These are phyloP conservation scores for Pungitius pungitius DNA, from an alignment of 2,113 vertebrate genomes.

Conservation along the genomic window DNA sequence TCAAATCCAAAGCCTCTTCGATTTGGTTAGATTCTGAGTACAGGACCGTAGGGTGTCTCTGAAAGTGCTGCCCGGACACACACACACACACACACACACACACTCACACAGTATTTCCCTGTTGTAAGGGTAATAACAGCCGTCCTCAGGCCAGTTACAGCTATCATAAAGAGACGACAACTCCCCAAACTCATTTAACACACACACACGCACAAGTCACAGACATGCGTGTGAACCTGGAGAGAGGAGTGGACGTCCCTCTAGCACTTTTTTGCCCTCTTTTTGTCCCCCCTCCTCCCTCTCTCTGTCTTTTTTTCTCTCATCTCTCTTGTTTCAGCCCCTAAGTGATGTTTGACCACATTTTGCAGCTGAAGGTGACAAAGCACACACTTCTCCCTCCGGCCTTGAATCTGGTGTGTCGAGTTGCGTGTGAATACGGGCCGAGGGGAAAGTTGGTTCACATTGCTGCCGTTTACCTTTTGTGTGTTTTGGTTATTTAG, in stretches of 20 bases:
- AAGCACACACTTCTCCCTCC: conserved; percentile 21
- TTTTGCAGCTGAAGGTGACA: conserved; percentile 72
- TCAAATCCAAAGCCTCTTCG: conserved; percentile 35
- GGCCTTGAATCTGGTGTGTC: conserved; percentile 17
- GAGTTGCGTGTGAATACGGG: conserved; percentile 30
- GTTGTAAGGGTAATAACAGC: conserved; percentile 77
- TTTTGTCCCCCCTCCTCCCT: conserved; percentile 4
- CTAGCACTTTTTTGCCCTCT: conserved; percentile 34
- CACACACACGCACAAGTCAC: conserved; percentile 28
- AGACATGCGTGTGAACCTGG: conserved; percentile 38
- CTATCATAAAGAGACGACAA: conserved; percentile 76
- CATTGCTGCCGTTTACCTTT: conserved; percentile 26
- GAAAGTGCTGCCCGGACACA: conserved; percentile 8
- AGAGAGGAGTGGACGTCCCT: conserved; percentile 45
- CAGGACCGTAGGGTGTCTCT: conserved; percentile 34
- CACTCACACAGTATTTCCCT: conserved; percentile 63
- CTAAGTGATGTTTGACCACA: conserved; percentile 67
- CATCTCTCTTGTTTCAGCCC: conserved; percentile 37
- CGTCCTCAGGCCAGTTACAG: conserved; percentile 76
- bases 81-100: conserved; percentile 12
- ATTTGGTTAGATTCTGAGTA: conserved; percentile 45
- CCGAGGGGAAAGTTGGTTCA: conserved; percentile 26
- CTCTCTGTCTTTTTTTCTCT: conserved; percentile 27
- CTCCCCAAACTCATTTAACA: conserved; percentile 77
- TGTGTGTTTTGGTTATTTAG: no score